These are phyloP conservation scores for Xestia sexstrigata DNA, from an alignment of 2,888 invertebrate genomes.

Conservation along the genomic window DNA sequence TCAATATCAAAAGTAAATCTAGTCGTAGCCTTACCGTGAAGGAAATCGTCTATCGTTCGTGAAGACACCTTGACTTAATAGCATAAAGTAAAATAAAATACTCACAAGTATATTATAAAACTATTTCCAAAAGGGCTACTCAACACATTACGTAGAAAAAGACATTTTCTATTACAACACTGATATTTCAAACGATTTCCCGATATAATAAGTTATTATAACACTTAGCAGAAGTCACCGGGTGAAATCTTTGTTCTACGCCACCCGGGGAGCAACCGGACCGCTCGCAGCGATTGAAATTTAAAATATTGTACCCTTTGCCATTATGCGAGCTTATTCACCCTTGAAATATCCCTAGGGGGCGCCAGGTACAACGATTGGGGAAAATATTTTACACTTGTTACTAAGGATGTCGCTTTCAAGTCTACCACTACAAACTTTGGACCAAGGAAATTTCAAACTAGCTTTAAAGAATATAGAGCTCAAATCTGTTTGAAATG, in stretches of 20 bases:
- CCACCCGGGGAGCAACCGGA: conserved; percentile 83
- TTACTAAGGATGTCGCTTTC: conserved; percentile 89
- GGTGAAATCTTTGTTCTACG: conserved; percentile 87
- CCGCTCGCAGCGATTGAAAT: conserved; percentile 91
- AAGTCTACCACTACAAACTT: conserved; percentile 80
- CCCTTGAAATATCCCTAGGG: conserved; percentile 91
- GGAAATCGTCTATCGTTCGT: not conserved
- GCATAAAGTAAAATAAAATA: not conserved
- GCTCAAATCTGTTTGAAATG: conserved; percentile 70
- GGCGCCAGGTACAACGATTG: conserved; percentile 90
- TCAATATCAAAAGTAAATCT: not conserved
- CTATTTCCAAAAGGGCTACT: not conserved
- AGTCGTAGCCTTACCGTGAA: not conserved
- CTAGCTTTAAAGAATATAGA: conserved; percentile 69
- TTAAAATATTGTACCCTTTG: conserved; percentile 91
- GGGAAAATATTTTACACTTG: conserved; percentile 91
- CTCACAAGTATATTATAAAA: not conserved
- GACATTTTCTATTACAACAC: conserved; percentile 21
- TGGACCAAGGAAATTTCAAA: conserved; percentile 71
- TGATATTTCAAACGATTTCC: conserved; percentile 73
- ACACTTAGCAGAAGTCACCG: conserved; percentile 87
- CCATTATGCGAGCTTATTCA: conserved; percentile 91
- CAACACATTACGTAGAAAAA: conserved; percentile 9
- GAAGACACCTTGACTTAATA: not conserved
- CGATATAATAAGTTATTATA: conserved; percentile 85